phyloP scores from a whole-genome alignment of 1,140 invertebrate species.

The Drosophila burlai region DNA sequence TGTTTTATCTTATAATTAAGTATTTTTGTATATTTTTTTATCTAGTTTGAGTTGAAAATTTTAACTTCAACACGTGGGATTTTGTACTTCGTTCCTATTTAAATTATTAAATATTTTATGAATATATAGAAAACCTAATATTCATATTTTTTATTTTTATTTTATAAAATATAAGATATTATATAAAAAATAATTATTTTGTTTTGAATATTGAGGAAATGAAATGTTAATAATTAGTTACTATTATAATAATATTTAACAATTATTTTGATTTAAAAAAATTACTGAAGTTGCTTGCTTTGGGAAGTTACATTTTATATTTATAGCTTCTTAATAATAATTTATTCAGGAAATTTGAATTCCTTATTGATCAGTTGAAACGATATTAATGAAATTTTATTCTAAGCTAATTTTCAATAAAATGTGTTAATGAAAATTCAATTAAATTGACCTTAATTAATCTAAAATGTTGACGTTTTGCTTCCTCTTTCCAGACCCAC shows the following conservation, averaged over 20 bases:
- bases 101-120: no score
- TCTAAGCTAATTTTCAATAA: neutral
- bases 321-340: neutral
- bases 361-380: no score
- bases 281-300: no score
- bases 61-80: no score
- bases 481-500: slow-evolving; percentile 39
- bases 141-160: neutral
- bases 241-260: no score
- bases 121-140: no score
- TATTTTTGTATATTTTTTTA: no score
- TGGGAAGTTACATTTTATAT: neutral
- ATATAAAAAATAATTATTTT: no score
- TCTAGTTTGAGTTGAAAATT: no score
- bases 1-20: no score
- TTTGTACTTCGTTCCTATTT: no score
- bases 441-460: neutral
- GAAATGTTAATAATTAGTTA: neutral
- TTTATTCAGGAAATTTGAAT: neutral
- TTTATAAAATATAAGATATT: no score
- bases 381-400: neutral
- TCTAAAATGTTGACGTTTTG: neutral
- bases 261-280: neutral
- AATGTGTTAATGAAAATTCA: neutral
- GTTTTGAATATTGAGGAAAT: neutral